Evolutionary conservation across 2,888 invertebrate species (phyloP), one percentile per base, ranked within the genome.

Genomic region (Acronicta aceris): DNA sequence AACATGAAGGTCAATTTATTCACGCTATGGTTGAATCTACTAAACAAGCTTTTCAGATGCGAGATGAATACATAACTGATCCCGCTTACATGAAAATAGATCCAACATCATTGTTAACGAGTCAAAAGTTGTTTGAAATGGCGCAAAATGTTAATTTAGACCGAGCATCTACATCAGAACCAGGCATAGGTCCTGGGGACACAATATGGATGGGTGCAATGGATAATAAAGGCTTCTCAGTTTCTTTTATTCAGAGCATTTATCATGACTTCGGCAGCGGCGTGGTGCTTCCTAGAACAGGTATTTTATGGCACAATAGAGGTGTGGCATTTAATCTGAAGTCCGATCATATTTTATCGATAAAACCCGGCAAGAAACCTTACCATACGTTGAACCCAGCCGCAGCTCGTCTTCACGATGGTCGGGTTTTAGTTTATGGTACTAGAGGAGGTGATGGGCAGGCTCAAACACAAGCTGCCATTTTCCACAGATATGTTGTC

Each of bases 141-240:
- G 84, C 89, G 5, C 79, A 81, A 54, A 79, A 84, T 43, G 82
- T 94, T 42, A 79, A 86, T 67, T 71, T 83, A 2, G 74, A 88
- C 60, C 56, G 73, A 57, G 83, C 86, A 30, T 83, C 85, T 48
- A 47, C 59, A 5, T 56, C 57, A 38, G 86, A 80, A 33, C 76
- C 81, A 46, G 87, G 86, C 0, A 87, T 85, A 71, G 91, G 90
- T 1, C 81, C 88, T 3, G 93, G 92, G 8, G 94, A 93, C 60
- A 94, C 94, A 13, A 77, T 94, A 57, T 94, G 94, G 94, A 84
- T 94, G 85, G 94, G 93, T 12, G 85, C 86, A 10, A 93, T 93
- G 92, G 94, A 94, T 65, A 84, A 66, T 47, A 90, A 87, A 78
- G 94, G 94, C 0, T 94, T 88, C 78, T 92, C 92, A 13, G 92